A percentile compares a stretch with the other conserved stretches of the same genome.
These are phyloP conservation scores for Campylorhamphus procurvoides DNA, from an alignment of 2,113 vertebrate genomes.

Conservation along the genomic window DNA sequence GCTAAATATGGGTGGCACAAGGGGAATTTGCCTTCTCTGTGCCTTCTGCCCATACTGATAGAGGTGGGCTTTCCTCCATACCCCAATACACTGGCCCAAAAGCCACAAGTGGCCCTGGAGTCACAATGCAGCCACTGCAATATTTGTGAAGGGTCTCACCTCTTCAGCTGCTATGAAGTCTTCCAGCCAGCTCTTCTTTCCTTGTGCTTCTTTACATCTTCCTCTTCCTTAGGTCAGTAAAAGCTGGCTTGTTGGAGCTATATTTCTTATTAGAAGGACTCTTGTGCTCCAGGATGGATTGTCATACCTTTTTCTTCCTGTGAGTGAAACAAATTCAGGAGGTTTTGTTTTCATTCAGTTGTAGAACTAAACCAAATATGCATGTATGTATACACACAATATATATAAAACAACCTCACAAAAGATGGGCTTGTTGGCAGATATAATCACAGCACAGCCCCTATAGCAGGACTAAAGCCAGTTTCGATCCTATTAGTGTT, in stretches of 20 bases:
- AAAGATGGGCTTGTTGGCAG: background rate
- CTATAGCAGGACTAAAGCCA: background rate
- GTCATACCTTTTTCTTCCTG: background rate
- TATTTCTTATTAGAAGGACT: background rate
- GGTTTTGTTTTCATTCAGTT: background rate
- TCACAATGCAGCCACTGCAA: background rate
- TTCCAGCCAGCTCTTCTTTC: background rate
- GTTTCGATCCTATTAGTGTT: background rate
- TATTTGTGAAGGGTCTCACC: background rate
- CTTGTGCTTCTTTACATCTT: background rate
- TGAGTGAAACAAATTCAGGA: background rate
- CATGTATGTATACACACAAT: background rate
- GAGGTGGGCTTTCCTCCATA: background rate
- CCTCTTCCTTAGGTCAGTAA: background rate
- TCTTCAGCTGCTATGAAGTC: background rate
- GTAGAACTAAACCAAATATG: background rate
- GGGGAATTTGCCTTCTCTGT: background rate
- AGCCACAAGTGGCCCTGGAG: background rate
- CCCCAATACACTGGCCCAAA: background rate
- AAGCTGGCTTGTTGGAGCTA: background rate
- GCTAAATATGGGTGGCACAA: rapidly evolving
- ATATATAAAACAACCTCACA: background rate
- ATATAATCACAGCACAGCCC: background rate
- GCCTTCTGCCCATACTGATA: background rate
- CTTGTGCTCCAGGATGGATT: background rate